Conservation (phyloP, 2,797 vertebrate species). For the Stomatorhinus walkeri region DNA sequence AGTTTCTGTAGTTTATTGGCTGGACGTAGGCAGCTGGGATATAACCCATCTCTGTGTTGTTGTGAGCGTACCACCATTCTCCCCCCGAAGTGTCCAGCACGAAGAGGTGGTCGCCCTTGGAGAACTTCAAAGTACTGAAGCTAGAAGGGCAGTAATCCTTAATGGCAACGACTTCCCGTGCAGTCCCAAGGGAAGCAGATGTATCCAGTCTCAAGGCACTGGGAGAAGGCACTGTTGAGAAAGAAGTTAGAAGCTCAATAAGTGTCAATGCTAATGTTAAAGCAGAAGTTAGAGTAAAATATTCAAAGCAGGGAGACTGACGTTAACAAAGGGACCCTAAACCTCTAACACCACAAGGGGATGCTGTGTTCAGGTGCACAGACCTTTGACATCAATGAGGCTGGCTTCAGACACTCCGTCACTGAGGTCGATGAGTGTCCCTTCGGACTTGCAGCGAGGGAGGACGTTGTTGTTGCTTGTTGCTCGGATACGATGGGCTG, state of each 20-base stretch:
- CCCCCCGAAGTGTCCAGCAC: constrained; percentile 88
- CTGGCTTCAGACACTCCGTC: constrained; percentile 67
- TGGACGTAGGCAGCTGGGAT: constrained; percentile 90
- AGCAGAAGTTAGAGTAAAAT: background rate
- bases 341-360: background rate
- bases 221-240: constrained; percentile 83
- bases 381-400: constrained; percentile 87
- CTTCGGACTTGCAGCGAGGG: constrained; percentile 89
- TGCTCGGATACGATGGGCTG: constrained; percentile 85
- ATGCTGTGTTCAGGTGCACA: background rate
- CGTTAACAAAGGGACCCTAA: background rate
- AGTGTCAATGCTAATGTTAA: background rate
- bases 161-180: constrained; percentile 87
- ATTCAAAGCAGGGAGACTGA: background rate
- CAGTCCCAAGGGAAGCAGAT: constrained; percentile 71
- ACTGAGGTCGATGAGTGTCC: constrained; percentile 78
- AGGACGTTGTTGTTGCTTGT: constrained; percentile 76
- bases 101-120: constrained; percentile 86
- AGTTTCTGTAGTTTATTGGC: constrained; percentile 72
- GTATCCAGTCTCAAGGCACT: constrained; percentile 83
- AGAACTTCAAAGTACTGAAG: constrained; percentile 92
- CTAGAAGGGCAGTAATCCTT: constrained; percentile 90
- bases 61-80: constrained; percentile 98
- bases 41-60: constrained; percentile 95
- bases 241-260: background rate